Conservation (phyloP, 2,888 invertebrate species). For the Acanthoscelides obtectus region DNA sequence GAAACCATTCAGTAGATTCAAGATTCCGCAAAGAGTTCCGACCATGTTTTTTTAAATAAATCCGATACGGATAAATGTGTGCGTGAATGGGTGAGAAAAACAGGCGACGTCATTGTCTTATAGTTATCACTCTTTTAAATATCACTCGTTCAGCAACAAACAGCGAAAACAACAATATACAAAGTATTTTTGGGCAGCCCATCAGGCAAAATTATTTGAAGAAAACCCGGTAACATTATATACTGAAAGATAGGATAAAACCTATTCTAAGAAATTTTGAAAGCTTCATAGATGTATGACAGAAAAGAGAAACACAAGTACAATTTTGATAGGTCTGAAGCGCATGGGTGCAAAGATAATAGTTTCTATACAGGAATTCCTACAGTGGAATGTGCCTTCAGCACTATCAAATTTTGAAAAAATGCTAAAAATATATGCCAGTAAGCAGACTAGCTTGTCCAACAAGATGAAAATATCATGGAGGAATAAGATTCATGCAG, state of each 20-base stretch:
- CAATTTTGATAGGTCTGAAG: no score
- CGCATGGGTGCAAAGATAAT: no score
- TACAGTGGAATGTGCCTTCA: no score
- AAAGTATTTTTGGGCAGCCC: not conserved
- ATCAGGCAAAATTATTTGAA: no score
- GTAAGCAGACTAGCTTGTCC: not conserved
- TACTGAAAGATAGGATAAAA: no score
- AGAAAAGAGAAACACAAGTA: no score
- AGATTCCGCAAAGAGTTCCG: not conserved
- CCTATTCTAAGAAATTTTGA: no score
- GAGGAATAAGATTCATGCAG: not conserved
- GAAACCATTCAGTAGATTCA: not conserved
- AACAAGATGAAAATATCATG: not conserved
- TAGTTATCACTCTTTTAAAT: slow-evolving; percentile 11
- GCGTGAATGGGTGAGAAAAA: slow-evolving; percentile 41
- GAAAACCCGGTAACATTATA: no score
- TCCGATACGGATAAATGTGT: slow-evolving; percentile 49
- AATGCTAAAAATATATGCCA: not conserved
- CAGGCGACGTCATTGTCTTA: slow-evolving; percentile 20
- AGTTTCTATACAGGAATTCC: no score
- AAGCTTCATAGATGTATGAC: no score
- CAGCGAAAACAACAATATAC: not conserved
- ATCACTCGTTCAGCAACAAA: not conserved
- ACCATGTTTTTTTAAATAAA: slow-evolving; percentile 23
- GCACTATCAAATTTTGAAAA: no score